Percentiles rank a stretch among this genome's conserved stretches.
phyloP scores from a whole-genome alignment of 2,888 invertebrate species.

The Apocheima hispidaria region DNA sequence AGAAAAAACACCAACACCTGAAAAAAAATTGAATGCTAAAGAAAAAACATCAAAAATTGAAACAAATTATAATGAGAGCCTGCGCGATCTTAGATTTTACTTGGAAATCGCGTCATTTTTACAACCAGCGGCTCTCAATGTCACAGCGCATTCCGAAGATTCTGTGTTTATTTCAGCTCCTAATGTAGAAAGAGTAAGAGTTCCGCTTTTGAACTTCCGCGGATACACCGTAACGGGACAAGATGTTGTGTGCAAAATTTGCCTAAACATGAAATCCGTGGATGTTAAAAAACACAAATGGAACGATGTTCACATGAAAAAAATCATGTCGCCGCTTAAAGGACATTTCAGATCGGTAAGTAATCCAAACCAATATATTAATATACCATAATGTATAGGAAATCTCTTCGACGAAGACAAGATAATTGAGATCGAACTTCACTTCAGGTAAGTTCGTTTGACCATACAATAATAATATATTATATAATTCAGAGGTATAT shows the following conservation, averaged over 20 bases:
- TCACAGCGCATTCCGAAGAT: background rate
- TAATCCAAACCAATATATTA: background rate
- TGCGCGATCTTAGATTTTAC: background rate
- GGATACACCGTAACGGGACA: background rate
- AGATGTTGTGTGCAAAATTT: conserved; percentile 5
- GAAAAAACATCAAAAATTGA: too few species aligned
- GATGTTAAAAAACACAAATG: conserved; percentile 5
- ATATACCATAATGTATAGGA: too few species aligned
- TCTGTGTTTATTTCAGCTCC: background rate
- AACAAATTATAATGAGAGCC: background rate
- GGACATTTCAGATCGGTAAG: conserved; percentile 7
- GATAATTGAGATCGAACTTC: too few species aligned
- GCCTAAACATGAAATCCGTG: background rate
- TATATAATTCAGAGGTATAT: too few species aligned
- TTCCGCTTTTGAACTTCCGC: background rate
- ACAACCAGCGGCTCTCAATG: background rate
- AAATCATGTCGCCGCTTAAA: conserved; percentile 4
- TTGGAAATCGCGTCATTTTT: background rate
- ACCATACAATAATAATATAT: too few species aligned
- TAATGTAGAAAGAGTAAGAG: background rate
- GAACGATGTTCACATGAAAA: background rate
- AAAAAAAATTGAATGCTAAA: too few species aligned
- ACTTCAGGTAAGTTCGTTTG: too few species aligned
- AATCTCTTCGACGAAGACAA: too few species aligned
- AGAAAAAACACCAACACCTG: too few species aligned